Evolutionary conservation across 64 coral and sea anemone species (phyloP), one percentile per base, ranked within the genome.

Genomic region (Cladopsammia gracilis): DNA sequence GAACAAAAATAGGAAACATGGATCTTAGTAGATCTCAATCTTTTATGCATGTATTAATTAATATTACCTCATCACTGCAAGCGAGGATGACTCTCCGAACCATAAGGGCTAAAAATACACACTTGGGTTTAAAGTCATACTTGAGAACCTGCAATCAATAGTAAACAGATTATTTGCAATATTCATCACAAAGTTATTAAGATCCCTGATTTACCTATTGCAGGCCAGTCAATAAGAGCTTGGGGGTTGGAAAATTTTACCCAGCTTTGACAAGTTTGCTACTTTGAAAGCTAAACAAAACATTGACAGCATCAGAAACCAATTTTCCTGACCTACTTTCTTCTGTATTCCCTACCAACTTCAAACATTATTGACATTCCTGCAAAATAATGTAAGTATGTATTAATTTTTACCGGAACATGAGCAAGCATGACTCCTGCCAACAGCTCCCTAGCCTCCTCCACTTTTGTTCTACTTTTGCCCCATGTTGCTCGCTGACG

Each of bases 91-190:
- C 94, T 73, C 97, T 89, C 48, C 94, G 84, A 71, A 98, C 93
- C 97, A 98, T 98, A 66, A 96, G 91, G 5, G 97, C 97, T 66
- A 98, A 70, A 89, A 94, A 98, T 24, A 96, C 91, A 85, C 97
- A 96, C 84, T 98, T 98, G 15, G 91, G 71, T 70, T 92, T 79
- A 73, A 91, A 98, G 62, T 98, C 96, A 52, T 96, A 98, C 88
- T 98, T 93, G 58, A 96, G 18, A 43, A 98, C 97, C 97, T 97
- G 91, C 70, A 88, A 66, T 3, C 9, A 75, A 47, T 34, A 19
- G 61, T 24, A 1, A 7, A 69, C 53, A 56, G 53, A 56, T 10
- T 6, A 56, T 56, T 6, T 5, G 53, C 0, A 56, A 12, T 6
- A 12, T 56, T 56, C 53, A 1, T 10, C 53, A 56, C 7, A 56